These are phyloP conservation scores for Rhizoglyphus robini DNA, from an alignment of 1,140 invertebrate species.

Conservation along the genomic window DNA sequence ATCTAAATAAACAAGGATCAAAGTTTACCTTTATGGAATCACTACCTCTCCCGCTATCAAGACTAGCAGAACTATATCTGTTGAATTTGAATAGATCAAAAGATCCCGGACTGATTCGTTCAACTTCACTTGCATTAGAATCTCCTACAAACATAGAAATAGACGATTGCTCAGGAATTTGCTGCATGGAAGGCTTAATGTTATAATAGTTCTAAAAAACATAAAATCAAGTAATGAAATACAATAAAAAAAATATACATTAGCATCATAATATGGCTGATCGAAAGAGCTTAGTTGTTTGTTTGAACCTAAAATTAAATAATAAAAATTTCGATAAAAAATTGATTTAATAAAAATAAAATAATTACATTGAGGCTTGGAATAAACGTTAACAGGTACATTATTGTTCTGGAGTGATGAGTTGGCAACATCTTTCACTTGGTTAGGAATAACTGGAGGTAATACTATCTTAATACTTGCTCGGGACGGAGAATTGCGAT, in stretches of 20 bases:
- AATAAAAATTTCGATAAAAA: no score
- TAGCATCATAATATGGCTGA: neutral
- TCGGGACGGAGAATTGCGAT: constrained; percentile 4
- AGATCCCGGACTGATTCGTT: neutral
- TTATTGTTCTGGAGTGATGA: no score
- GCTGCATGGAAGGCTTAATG: neutral
- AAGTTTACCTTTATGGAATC: constrained; percentile 8
- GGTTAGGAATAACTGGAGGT: neutral
- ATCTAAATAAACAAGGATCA: no score
- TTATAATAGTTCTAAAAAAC: constrained; percentile 8
- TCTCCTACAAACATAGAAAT: neutral
- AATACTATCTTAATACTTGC: constrained; percentile 8
- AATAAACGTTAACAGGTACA: no score
- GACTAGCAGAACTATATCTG: constrained; percentile 62
- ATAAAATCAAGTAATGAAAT: no score
- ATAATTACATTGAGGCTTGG: no score
- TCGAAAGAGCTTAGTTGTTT: neutral
- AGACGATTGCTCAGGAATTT: neutral
- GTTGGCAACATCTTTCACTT: no score
- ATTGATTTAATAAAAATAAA: no score
- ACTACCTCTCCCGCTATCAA: constrained; percentile 66
- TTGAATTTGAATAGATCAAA: constrained; percentile 20
- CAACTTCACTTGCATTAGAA: neutral
- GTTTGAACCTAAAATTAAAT: no score
- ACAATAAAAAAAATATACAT: constrained; percentile 2